Conservation (phyloP, 2,113 vertebrate species). For the Terrapene triunguis region DNA sequence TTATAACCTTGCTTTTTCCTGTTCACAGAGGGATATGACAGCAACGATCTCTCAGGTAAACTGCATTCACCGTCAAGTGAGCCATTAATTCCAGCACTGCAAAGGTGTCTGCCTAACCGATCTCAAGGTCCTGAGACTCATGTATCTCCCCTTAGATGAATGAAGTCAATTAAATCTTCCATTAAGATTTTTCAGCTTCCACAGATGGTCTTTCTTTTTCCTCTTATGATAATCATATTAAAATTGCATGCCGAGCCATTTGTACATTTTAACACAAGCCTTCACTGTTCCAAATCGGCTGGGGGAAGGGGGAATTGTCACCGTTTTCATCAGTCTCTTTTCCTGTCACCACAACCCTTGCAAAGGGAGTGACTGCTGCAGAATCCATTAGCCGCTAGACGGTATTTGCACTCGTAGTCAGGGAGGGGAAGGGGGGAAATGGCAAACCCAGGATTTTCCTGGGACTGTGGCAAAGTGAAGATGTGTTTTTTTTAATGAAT, state of each 20-base stretch:
- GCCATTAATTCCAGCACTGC: constrained; percentile 47
- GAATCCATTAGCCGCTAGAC: neutral
- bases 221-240: constrained; percentile 69
- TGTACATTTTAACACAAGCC: constrained; percentile 48
- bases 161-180: constrained; percentile 71
- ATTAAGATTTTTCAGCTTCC: constrained; percentile 60
- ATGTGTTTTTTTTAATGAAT: constrained; percentile 16
- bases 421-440: neutral
- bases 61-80: neutral
- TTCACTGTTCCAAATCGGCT: constrained; percentile 34
- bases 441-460: neutral
- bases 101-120: constrained; percentile 21
- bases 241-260: constrained; percentile 73
- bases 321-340: constrained; percentile 43
- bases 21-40: constrained; percentile 19
- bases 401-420: neutral
- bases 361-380: constrained; percentile 51
- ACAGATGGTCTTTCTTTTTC: constrained; percentile 67
- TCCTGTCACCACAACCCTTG: constrained; percentile 58
- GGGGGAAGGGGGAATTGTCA: constrained; percentile 44
- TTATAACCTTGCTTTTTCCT: constrained; percentile 42
- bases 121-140: constrained; percentile 3
- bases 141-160: constrained; percentile 59
- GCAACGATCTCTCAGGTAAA: constrained; percentile 46
- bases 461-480: neutral